Evolutionary conservation across 1,140 invertebrate species (phyloP), one percentile per base, ranked within the genome.

Genomic region (Chrysomallon squamiferum): DNA sequence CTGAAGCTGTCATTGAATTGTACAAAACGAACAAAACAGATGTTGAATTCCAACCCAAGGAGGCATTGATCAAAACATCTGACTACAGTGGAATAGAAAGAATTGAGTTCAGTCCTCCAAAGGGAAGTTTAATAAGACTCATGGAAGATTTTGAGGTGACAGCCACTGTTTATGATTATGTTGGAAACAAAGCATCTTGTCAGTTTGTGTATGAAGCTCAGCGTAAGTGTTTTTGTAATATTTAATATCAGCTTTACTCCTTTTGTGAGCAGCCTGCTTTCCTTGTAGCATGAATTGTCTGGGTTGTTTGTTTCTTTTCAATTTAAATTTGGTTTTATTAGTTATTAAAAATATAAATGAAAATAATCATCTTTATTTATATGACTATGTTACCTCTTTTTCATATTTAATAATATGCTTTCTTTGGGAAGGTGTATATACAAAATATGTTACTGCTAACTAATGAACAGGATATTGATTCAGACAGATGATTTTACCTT

Each of bases 141-240:
- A 27, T 65, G 25, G 57, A 67, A 20, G 43, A 50, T 45, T 20
- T 76, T 27, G 32, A 49, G 22, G 60, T 76, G n/a, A 73, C 54
- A 33, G 74, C 63, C 2, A 73, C 65, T 22, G 69, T 60, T 2
- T 33, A 58, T 41, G 74, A 74, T 50, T 25, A 13, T 5, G 29
- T 32, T n/a, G 70, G 68, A 9, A 74, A 71, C 41, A 61, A 27
- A 15, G 65, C 66, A 7, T 59, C 70, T 1, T 77, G 72, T 62
- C 43, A 62, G 2, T 77, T 77, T 68, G 52, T 59, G 6, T 77
- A 72, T 56, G 58, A 69, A n/a, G 66, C 68, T 35, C 60, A 63
- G 15, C 69, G 72, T 76, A 66, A 76, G 74, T 64, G 15, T 38
- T 38, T 38, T 38, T n/a, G n/a, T n/a, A n/a, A n/a, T n/a, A n/a